Evolutionary conservation across 1,140 invertebrate genomes (phyloP).

Genomic region (Mya arenaria): DNA sequence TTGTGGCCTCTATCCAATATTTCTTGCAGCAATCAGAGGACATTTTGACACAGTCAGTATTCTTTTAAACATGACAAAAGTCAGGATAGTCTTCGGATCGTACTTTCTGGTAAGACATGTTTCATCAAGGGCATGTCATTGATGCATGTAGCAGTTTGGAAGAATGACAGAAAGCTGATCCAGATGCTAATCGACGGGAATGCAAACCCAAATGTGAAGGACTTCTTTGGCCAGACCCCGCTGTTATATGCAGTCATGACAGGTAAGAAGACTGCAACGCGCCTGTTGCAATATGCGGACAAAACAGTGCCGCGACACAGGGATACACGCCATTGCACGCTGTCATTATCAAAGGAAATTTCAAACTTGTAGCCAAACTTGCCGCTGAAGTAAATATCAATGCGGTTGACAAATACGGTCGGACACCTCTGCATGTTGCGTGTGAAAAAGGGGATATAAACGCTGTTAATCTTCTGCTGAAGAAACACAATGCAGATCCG

Average conservation of each 20-base stretch:
- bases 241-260: slow-evolving; percentile 36
- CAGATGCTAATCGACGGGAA: not conserved
- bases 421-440: slow-evolving; percentile 21
- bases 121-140: slow-evolving; percentile 29
- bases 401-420: not conserved
- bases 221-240: slow-evolving; percentile 44
- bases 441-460: not conserved
- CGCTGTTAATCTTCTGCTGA: not conserved
- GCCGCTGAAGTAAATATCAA: not conserved
- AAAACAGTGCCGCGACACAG: not conserved
- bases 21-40: slow-evolving; percentile 35
- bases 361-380: not conserved
- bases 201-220: slow-evolving; percentile 31
- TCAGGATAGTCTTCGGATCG: not conserved
- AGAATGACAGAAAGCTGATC: slow-evolving; percentile 9
- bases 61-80: slow-evolving; percentile 3
- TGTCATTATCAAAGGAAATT: not conserved
- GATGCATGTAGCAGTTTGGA: slow-evolving; percentile 35
- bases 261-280: not conserved
- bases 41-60: not conserved
- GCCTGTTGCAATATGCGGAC: not conserved
- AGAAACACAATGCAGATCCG: not conserved
- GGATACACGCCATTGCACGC: slow-evolving; percentile 51
- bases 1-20: slow-evolving; percentile 40
- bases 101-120: slow-evolving; percentile 14